Evolutionary conservation across 53 echinoderm and acorn worm genomes (phyloP), one percentile per base, ranked within the genome.

Genomic region (Echinarachnius parma): DNA sequence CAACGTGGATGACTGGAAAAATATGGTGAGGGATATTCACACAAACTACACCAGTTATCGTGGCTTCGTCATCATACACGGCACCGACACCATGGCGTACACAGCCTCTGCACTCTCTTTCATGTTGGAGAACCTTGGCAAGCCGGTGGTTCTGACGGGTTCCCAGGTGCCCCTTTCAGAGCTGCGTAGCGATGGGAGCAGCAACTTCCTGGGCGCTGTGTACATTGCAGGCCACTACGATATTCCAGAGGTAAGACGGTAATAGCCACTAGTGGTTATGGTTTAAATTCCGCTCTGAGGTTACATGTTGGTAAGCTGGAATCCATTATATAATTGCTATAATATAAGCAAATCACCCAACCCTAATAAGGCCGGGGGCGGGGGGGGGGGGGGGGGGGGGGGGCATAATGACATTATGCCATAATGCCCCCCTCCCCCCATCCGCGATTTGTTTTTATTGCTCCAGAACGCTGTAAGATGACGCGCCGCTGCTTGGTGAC

Each of bases 1-100:
- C 2, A 77, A 75, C 53, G 84, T 84, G 39, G 64, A 75, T 26
- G 95, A 95, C 59, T 95, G 95, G 95, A 57, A 84, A 4, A 62
- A 89, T 21, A 85, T 95, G 75, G 90, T 86, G 1, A 61, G 81
- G 19, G 89, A 95, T 60, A 90, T 95, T 36, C 37, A 66, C 16
- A 47, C 79, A 28, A 53, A 57, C 63, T 95, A 95, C 55, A 64
- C 64, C 31, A 44, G 66, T 22, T 95, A 78, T 31, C 87, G 91
- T 75, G 95, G 90, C 15, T 95, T 95, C 55, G 95, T 95, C 21
- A 87, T 95, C 53, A 81, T 95, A 30, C 95, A 90, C 39, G 95
- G 95, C 28, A 95, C 95, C 2, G 95, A 95, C 61, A 95, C 95
- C 30, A 95, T 95, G 95, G 90, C 95, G 1, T 95, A 95, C 52